Conservation (phyloP, 2,797 vertebrate species). For the Danio aesculapii region DNA sequence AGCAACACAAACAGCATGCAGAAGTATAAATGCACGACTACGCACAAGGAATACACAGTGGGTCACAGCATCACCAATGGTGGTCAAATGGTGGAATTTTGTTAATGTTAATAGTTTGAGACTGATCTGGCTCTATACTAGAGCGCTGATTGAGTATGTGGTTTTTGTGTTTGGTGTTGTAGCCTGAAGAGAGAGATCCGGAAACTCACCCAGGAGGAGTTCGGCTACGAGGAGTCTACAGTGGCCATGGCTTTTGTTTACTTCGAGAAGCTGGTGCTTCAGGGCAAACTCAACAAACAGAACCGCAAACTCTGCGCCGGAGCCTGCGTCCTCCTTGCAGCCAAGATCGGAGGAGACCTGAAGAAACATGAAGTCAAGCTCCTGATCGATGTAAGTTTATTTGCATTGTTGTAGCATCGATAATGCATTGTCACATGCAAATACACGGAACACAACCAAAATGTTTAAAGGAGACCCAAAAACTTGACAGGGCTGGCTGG, state of each 20-base stretch:
- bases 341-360: conserved; percentile 97
- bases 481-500: no score
- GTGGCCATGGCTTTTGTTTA: conserved; percentile 99
- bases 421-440: no score
- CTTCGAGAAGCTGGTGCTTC: conserved; percentile 98
- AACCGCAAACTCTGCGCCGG: conserved; percentile 98
- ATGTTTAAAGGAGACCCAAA: no score
- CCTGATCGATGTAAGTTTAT: conserved; percentile 92
- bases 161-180: conserved; percentile 49
- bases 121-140: no score
- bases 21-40: no score
- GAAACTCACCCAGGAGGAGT: conserved; percentile 95
- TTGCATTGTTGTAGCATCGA: background rate
- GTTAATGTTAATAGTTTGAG: no score
- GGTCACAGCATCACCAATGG: no score
- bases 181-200: conserved; percentile 97
- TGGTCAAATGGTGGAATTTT: no score
- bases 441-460: no score
- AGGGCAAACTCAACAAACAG: conserved; percentile 97
- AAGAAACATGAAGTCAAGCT: conserved; percentile 97
- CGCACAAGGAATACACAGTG: no score
- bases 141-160: no score
- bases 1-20: no score
- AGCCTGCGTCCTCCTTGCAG: conserved; percentile 93
- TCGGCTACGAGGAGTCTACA: conserved; percentile 93